phyloP scores from a whole-genome alignment of 1,140 invertebrate genomes.

The Solenopsis fugax region DNA sequence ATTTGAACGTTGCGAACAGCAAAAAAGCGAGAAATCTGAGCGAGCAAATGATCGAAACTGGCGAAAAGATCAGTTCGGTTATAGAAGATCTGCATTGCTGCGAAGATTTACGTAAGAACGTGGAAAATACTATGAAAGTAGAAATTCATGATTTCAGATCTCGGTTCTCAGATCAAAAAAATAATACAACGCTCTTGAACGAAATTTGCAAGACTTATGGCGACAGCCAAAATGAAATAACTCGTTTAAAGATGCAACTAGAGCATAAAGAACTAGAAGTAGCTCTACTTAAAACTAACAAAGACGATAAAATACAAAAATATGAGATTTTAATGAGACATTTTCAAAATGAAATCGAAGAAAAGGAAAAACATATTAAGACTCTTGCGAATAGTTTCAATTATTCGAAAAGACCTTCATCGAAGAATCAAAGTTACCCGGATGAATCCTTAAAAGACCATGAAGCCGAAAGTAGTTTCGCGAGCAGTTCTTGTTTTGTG shows the following conservation, averaged over 20 bases:
- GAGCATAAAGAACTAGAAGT: conserved; percentile 76
- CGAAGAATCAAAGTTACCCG: neutral
- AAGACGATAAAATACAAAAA: conserved; percentile 74
- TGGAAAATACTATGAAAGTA: conserved; percentile 71
- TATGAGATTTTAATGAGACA: conserved; percentile 72
- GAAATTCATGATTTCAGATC: conserved; percentile 75
- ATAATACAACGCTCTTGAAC: conserved; percentile 74
- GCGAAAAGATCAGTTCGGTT: conserved; percentile 66
- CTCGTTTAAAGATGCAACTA: conserved; percentile 74
- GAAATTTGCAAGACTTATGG: conserved; percentile 70
- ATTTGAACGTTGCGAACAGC: conserved; percentile 73
- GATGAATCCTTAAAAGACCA: neutral
- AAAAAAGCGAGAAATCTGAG: conserved; percentile 70
- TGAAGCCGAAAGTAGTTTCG: neutral
- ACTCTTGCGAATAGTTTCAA: neutral
- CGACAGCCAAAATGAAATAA: conserved; percentile 70
- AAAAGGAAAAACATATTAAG: neutral
- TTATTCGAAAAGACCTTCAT: neutral
- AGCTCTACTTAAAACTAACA: conserved; percentile 72
- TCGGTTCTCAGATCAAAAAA: conserved; percentile 73
- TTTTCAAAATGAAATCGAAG: conserved; percentile 68
- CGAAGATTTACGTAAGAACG: conserved; percentile 71
- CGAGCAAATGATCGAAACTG: conserved; percentile 71
- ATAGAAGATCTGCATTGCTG: conserved; percentile 73
- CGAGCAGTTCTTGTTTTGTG: neutral